Percentiles rank a stretch among this genome's conserved stretches.
Evolutionary conservation across 1,140 invertebrate species (phyloP).

Genomic region (Drosophila aff.): DNA sequence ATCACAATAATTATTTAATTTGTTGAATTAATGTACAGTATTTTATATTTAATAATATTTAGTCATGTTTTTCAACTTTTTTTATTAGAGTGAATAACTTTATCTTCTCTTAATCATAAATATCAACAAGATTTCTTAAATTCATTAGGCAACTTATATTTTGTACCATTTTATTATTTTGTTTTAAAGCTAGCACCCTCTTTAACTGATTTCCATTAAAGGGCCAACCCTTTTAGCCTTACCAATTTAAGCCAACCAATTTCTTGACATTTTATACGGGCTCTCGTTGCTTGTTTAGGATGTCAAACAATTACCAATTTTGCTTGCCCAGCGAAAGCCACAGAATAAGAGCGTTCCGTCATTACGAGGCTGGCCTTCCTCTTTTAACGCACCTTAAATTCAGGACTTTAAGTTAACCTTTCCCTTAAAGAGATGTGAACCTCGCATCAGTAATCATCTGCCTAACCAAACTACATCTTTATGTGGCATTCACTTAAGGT

Average conservation of each 20-base stretch:
- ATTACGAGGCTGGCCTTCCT: neutral
- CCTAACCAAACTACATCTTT: neutral
- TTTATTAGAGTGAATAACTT: too few species aligned
- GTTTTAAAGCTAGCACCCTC: neutral
- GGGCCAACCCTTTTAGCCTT: constrained; percentile 6
- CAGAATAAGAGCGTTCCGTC: constrained; percentile 2
- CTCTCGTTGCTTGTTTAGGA: constrained; percentile 45
- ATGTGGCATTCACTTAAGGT: neutral
- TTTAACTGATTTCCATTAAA: constrained; percentile 10
- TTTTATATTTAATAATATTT: too few species aligned
- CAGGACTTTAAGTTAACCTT: constrained; percentile 6
- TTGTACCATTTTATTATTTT: too few species aligned
- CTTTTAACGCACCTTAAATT: constrained; percentile 23
- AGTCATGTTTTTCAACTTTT: too few species aligned
- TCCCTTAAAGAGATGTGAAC: constrained; percentile 6
- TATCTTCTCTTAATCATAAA: too few species aligned
- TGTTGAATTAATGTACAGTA: neutral
- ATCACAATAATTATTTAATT: neutral
- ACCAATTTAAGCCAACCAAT: constrained; percentile 17
- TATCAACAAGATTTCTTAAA: neutral
- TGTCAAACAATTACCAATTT: constrained; percentile 41
- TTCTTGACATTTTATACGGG: constrained; percentile 33
- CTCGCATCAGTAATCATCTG: neutral
- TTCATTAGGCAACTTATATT: neutral
- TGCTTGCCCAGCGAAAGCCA: constrained; percentile 36